Evolutionary conservation across 1,140 invertebrate species (phyloP).

Genomic region (Neotoxoptera formosana): DNA sequence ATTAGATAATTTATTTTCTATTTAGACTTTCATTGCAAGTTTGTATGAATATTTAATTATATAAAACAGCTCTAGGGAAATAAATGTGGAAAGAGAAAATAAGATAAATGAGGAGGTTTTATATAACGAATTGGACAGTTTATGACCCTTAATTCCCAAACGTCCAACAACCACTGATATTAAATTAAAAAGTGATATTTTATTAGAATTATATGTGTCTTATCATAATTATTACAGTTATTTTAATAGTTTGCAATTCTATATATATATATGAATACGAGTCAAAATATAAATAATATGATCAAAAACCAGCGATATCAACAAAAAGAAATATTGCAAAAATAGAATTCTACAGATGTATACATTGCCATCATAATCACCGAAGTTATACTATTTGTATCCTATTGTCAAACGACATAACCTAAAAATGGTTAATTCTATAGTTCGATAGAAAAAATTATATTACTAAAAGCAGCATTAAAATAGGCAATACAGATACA

Average conservation of each 20-base stretch:
- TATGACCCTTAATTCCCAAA: constrained; percentile 2
- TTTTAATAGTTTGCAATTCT: not conserved
- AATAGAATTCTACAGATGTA: not conserved
- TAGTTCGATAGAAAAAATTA: not conserved
- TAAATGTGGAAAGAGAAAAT: not conserved
- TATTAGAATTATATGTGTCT: not conserved
- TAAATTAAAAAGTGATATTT: constrained; percentile 23
- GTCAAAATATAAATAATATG: too few species aligned
- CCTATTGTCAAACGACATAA: not conserved
- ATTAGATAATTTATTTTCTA: not conserved
- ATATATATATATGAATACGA: not conserved
- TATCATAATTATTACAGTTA: constrained; percentile 12
- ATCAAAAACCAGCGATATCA: not conserved
- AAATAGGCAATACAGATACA: not conserved
- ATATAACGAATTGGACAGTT: constrained; percentile 19
- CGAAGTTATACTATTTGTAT: not conserved
- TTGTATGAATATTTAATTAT: constrained; percentile 8
- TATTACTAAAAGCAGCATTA: not conserved
- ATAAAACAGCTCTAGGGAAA: not conserved
- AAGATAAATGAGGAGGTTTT: constrained; percentile 11
- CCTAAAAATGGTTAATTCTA: not conserved
- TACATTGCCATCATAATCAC: not conserved
- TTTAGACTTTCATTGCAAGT: not conserved
- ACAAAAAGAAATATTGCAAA: not conserved
- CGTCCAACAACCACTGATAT: not conserved